Conservation (phyloP, 1,140 invertebrate species). For the Latrodectus geometricus region DNA sequence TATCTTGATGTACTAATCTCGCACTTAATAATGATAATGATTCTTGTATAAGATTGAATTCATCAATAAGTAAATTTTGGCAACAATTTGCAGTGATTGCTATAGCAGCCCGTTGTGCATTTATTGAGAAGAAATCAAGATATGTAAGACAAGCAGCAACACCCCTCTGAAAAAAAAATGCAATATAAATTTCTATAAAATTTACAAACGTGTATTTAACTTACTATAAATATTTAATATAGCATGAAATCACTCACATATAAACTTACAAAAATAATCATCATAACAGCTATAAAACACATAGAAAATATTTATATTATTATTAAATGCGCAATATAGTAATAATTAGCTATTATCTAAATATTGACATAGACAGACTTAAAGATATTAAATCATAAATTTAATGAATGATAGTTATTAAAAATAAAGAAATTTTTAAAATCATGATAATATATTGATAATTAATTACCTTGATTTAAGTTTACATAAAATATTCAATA, state of each 20-base stretch:
- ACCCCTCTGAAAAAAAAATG: slow-evolving; percentile 78
- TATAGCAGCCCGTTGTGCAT: slow-evolving; percentile 92
- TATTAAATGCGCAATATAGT: neutral
- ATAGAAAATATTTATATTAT: neutral
- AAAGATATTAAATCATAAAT: too few relatives aligned
- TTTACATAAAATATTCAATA: too few relatives aligned
- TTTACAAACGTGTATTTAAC: neutral
- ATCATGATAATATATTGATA: too few relatives aligned
- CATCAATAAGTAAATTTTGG: slow-evolving; percentile 90
- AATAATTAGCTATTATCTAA: neutral
- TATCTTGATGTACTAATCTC: slow-evolving; percentile 92
- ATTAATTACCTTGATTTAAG: too few relatives aligned
- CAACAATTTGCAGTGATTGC: slow-evolving; percentile 97
- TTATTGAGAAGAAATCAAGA: slow-evolving; percentile 97
- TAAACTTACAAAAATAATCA: too few relatives aligned
- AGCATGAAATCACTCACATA: too few relatives aligned
- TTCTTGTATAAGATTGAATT: slow-evolving; percentile 91
- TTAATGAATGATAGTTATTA: too few relatives aligned
- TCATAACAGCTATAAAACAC: too few relatives aligned
- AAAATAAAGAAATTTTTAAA: too few relatives aligned
- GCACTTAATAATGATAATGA: slow-evolving; percentile 88
- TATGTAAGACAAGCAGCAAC: slow-evolving; percentile 95
- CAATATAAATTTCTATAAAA: neutral
- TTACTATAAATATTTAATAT: too few relatives aligned
- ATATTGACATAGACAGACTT: too few relatives aligned